phyloP scores from a whole-genome alignment of 2,113 vertebrate genomes.

The Ageneiosus marmoratus region DNA sequence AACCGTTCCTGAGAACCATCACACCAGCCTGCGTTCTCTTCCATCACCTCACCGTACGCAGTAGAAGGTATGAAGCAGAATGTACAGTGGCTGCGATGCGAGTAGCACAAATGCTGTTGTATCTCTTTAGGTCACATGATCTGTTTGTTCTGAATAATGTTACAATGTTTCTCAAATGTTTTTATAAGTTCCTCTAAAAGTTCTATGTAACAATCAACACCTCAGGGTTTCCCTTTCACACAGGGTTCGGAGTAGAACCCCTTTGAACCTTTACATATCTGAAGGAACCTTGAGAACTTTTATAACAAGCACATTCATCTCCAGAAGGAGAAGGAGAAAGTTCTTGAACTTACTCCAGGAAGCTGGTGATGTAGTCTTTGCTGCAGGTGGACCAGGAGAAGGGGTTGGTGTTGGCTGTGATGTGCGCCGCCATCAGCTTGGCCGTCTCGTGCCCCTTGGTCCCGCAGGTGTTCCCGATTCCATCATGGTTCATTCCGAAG shows the following conservation, averaged over 20 bases:
- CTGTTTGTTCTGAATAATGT: background rate
- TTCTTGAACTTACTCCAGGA: constrained; percentile 94
- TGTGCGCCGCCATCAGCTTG: constrained; percentile 98
- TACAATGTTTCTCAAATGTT: background rate
- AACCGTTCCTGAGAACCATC: constrained; percentile 70
- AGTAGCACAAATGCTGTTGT: background rate
- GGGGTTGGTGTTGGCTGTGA: constrained; percentile 98
- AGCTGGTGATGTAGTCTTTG: constrained; percentile 99
- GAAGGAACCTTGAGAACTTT: background rate
- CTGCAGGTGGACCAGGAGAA: constrained; percentile 99
- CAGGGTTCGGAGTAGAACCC: background rate
- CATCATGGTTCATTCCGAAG: constrained; percentile 99
- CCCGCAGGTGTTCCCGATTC: constrained; percentile 97
- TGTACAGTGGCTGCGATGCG: too few relatives aligned
- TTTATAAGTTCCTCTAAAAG: background rate
- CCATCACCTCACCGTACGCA: too few relatives aligned
- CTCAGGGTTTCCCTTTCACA: background rate
- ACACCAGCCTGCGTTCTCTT: background rate
- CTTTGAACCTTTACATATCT: background rate
- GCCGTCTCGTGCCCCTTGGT: constrained; percentile 98
- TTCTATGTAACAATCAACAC: background rate
- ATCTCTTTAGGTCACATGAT: background rate
- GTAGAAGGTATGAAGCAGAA: background rate
- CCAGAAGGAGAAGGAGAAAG: background rate
- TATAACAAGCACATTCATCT: background rate